These are phyloP conservation scores for Muschampia plurimacula DNA, from an alignment of 2,888 invertebrate species.

Conservation along the genomic window DNA sequence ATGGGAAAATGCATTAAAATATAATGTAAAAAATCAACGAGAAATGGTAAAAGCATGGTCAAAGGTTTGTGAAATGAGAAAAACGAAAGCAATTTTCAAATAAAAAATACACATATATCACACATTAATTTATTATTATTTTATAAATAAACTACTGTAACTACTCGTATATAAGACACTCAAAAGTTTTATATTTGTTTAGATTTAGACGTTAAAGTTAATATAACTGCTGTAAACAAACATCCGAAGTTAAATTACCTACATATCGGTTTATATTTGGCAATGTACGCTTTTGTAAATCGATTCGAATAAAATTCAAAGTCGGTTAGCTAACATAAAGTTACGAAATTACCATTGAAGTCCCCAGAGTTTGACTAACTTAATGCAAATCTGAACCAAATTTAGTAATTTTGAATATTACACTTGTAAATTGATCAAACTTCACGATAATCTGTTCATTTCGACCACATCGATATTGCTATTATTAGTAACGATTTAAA, in stretches of 20 bases:
- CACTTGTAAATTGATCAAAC: constrained; percentile 33
- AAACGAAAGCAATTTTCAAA: constrained; percentile 4
- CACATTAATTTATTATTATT: neutral
- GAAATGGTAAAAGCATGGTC: constrained; percentile 12
- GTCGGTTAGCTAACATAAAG: constrained; percentile 31
- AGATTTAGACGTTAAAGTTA: neutral
- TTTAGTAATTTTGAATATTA: constrained; percentile 31
- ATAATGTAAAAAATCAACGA: neutral
- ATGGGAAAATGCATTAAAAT: neutral
- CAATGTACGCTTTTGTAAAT: constrained; percentile 17
- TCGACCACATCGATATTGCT: neutral
- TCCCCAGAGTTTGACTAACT: constrained; percentile 30
- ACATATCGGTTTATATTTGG: constrained; percentile 12
- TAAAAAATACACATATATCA: neutral
- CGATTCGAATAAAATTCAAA: constrained; percentile 35
- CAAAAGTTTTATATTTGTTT: neutral
- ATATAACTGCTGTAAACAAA: neutral
- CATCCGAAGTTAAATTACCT: constrained; percentile 22
- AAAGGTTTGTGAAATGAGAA: constrained; percentile 13
- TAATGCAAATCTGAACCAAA: constrained; percentile 35
- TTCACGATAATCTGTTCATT: constrained; percentile 18
- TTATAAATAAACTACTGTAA: neutral
- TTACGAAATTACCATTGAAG: constrained; percentile 27
- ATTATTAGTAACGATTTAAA: neutral
- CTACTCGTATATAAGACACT: neutral